Percentiles rank a stretch among this genome's conserved stretches.
These are phyloP conservation scores for Drosophila anomalipes DNA, from an alignment of 2,888 invertebrate species.

Conservation along the genomic window DNA sequence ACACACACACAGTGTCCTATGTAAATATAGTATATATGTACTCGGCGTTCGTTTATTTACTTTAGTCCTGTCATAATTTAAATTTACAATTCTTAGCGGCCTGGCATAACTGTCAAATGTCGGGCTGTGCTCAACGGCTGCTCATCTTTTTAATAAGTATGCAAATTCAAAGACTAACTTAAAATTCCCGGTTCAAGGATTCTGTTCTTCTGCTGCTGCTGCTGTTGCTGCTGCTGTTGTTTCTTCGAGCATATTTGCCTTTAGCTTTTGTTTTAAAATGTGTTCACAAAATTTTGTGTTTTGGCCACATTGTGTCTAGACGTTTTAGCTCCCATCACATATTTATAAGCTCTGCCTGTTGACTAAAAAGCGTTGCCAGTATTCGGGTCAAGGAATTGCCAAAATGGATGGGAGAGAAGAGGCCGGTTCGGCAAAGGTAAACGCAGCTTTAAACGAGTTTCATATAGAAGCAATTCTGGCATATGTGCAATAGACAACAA, in stretches of 20 bases:
- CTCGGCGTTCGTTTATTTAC: slow-evolving; percentile 36
- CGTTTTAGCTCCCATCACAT: slow-evolving; percentile 53
- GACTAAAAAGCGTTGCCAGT: slow-evolving; percentile 20
- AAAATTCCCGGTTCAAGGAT: slow-evolving; percentile 7
- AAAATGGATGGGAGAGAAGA: background rate
- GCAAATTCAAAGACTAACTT: slow-evolving; percentile 57
- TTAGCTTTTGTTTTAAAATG: slow-evolving; percentile 36
- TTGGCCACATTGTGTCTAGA: slow-evolving; percentile 66
- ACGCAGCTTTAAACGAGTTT: slow-evolving; percentile 26
- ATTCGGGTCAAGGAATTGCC: slow-evolving; percentile 2
- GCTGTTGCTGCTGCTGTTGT: background rate
- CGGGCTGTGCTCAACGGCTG: slow-evolving; percentile 13
- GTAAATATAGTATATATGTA: slow-evolving; percentile 7
- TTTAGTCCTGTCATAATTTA: slow-evolving; percentile 63
- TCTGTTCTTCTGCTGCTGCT: background rate
- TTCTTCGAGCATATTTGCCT: slow-evolving; percentile 21
- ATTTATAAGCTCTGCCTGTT: slow-evolving; percentile 53
- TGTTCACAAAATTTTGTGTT: slow-evolving; percentile 45
- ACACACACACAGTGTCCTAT: slow-evolving; percentile 10
- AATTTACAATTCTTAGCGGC: slow-evolving; percentile 64
- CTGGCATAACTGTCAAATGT: slow-evolving; percentile 51
- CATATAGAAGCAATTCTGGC: slow-evolving; percentile 26
- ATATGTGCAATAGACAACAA: slow-evolving; percentile 18
- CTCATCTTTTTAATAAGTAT: slow-evolving; percentile 76
- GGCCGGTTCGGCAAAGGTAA: background rate